Conservation (phyloP, 2,888 invertebrate genomes). For the Dryobota labecula region DNA sequence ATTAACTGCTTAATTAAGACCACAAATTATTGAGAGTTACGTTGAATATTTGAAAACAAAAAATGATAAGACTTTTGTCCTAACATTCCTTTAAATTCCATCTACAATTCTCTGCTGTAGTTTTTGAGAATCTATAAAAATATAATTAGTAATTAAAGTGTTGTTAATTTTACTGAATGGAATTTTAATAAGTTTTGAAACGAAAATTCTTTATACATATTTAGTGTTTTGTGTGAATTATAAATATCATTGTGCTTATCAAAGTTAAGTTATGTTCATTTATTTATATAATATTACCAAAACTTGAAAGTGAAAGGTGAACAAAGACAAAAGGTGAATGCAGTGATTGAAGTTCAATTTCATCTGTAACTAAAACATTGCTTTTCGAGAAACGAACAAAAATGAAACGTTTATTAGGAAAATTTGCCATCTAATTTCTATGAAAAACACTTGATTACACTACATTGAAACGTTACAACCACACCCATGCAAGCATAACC, state of each 20-base stretch:
- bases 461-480: constrained; percentile 72
- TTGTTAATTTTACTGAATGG: constrained; percentile 30
- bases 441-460: constrained; percentile 68
- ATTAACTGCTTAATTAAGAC: constrained; percentile 10
- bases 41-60: not conserved
- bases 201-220: constrained; percentile 35
- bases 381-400: constrained; percentile 45
- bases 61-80: constrained; percentile 26
- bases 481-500: constrained; percentile 84
- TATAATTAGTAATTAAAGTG: constrained; percentile 27
- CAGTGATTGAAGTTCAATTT: constrained; percentile 51
- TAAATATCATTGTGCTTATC: constrained; percentile 55
- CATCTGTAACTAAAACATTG: constrained; percentile 39
- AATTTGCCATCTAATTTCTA: constrained; percentile 61
- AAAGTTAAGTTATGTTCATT: constrained; percentile 46
- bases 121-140: constrained; percentile 38
- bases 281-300: constrained; percentile 35
- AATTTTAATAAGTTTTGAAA: constrained; percentile 50
- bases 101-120: constrained; percentile 23
- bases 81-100: constrained; percentile 33
- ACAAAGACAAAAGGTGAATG: constrained; percentile 57
- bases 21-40: not conserved
- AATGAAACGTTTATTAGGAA: constrained; percentile 29
- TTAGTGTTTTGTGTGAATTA: constrained; percentile 57
- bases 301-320: constrained; percentile 56